Evolutionary conservation across 92 coral and sea anemone genomes (phyloP).

Genomic region (Umimayanthus kanabou): DNA sequence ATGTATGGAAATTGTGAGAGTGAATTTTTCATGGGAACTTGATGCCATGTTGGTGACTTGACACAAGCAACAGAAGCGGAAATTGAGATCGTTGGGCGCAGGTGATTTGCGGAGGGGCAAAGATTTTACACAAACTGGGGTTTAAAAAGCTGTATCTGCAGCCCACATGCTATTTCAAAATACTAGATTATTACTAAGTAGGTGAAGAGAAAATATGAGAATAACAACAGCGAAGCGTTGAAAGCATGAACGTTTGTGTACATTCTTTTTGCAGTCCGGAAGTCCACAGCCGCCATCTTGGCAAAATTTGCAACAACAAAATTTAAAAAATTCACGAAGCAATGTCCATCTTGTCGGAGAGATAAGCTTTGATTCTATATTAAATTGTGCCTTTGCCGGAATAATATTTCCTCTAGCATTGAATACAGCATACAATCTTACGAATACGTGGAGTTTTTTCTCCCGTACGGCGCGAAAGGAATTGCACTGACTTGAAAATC

Average conservation of each 20-base stretch:
- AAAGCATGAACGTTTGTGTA: conserved; percentile 17
- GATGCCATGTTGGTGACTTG: conserved; percentile 11
- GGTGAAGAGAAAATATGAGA: conserved; percentile 3
- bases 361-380: not conserved
- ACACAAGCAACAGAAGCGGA: conserved; percentile 23
- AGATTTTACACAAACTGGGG: not conserved
- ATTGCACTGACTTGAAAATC: not conserved
- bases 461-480: not conserved
- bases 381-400: not conserved
- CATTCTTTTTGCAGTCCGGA: conserved; percentile 60
- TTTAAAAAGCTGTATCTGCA: not conserved
- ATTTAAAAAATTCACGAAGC: not conserved
- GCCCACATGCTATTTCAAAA: not conserved
- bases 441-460: not conserved
- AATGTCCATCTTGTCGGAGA: not conserved
- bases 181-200: not conserved
- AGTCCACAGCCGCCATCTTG: conserved; percentile 72
- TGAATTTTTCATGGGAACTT: not conserved
- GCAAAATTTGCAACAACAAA: conserved; percentile 1
- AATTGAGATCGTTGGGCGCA: conserved; percentile 33
- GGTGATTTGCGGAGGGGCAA: conserved; percentile 26
- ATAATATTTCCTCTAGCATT: not conserved
- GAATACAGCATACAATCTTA: not conserved
- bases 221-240: conserved; percentile 7
- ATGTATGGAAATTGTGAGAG: not conserved